Conservation (phyloP, 2,888 invertebrate genomes). For the Tetropium fuscum region DNA sequence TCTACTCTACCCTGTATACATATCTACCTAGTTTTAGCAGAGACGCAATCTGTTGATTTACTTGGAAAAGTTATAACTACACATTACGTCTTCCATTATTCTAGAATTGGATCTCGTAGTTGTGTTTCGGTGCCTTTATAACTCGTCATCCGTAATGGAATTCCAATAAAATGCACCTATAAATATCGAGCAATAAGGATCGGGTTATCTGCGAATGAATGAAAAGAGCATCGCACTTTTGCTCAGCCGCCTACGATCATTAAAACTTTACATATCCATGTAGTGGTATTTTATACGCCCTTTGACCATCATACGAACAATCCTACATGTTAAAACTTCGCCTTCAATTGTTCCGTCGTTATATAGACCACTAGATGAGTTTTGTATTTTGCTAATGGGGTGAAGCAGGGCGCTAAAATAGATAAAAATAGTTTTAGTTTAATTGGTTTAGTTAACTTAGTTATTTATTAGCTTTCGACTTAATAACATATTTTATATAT, state of each 20-base stretch:
- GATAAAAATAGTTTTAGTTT: neutral
- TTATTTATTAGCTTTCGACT: too few species aligned
- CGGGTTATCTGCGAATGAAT: conserved; percentile 33
- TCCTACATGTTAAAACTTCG: conserved; percentile 32
- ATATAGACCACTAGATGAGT: conserved; percentile 29
- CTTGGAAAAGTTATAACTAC: too few species aligned
- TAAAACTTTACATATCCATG: conserved; percentile 30
- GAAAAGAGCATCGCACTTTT: conserved; percentile 27
- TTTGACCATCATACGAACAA: conserved; percentile 42
- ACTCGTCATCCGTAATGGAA: conserved; percentile 22
- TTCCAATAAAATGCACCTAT: conserved; percentile 18
- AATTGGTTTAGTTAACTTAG: too few species aligned
- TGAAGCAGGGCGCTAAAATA: conserved; percentile 15
- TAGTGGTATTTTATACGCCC: conserved; percentile 49
- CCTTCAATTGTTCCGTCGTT: conserved; percentile 30
- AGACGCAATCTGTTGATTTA: too few species aligned
- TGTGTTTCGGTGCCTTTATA: conserved; percentile 42
- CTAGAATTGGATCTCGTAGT: conserved; percentile 38
- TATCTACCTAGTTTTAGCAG: too few species aligned
- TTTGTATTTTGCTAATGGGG: conserved; percentile 15
- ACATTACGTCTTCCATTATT: too few species aligned
- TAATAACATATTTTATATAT: too few species aligned
- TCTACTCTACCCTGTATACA: too few species aligned
- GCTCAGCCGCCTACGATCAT: conserved; percentile 27
- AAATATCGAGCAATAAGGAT: conserved; percentile 25